phyloP scores from a whole-genome alignment of 1,140 invertebrate genomes.

The Bombus polaris region DNA sequence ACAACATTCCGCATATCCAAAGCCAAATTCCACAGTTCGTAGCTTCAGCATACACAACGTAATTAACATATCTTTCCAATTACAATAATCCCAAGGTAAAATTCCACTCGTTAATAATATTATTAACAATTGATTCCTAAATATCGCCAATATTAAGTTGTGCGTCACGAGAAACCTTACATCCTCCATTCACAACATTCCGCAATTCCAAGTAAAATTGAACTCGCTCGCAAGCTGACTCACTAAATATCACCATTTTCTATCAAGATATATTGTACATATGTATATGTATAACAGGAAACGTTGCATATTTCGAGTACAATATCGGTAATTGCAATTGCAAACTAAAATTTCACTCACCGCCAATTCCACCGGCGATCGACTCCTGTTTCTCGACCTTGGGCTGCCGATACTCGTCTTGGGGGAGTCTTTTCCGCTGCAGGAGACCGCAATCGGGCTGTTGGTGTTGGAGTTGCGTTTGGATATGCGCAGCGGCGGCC shows the following conservation, averaged over 20 bases:
- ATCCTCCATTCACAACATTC: not conserved
- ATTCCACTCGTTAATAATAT: not conserved
- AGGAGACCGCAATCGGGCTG: slow-evolving; percentile 74
- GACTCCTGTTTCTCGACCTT: slow-evolving; percentile 74
- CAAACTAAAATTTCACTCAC: slow-evolving; percentile 36
- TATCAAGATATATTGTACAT: no score
- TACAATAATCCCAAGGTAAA: not conserved
- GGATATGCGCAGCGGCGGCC: slow-evolving; percentile 76
- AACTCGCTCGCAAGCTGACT: not conserved
- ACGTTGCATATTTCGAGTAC: not conserved
- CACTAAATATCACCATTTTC: no score
- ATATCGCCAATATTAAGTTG: not conserved
- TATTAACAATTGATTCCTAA: not conserved
- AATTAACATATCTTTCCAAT: not conserved
- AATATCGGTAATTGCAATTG: not conserved
- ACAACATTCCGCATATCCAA: no score
- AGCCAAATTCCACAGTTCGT: not conserved
- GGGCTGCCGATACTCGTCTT: slow-evolving; percentile 74
- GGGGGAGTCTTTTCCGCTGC: slow-evolving; percentile 75
- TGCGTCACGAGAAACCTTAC: not conserved
- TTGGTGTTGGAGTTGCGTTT: slow-evolving; percentile 76
- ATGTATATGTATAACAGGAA: not conserved
- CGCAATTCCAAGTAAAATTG: not conserved
- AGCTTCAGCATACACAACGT: no score
- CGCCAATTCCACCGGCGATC: slow-evolving; percentile 60